These are phyloP conservation scores for Clostera curtula DNA, from an alignment of 2,888 invertebrate species.

Conservation along the genomic window DNA sequence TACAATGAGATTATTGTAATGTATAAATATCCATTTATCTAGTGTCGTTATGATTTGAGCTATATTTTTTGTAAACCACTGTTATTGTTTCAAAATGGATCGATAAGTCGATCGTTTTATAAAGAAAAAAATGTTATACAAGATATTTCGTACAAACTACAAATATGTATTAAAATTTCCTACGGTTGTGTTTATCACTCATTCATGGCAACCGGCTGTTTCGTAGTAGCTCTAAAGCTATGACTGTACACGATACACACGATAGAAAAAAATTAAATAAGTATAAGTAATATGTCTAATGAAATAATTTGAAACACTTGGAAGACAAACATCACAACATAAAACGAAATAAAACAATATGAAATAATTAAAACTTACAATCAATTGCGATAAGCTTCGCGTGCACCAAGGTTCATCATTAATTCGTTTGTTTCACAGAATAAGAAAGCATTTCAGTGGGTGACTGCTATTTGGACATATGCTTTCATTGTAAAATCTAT, in stretches of 20 bases:
- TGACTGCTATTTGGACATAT: too few species aligned
- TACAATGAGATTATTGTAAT: conserved; percentile 68
- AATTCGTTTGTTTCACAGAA: too few species aligned
- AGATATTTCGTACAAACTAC: conserved; percentile 7
- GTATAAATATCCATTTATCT: conserved; percentile 65
- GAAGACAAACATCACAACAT: conserved; percentile 74
- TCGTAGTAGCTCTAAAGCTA: too few species aligned
- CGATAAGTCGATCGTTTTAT: conserved; percentile 31
- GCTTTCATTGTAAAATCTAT: too few species aligned
- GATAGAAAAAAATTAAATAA: conserved; percentile 50
- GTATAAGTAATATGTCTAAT: conserved; percentile 47
- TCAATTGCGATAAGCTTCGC: conserved; percentile 41
- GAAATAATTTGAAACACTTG: conserved; percentile 54
- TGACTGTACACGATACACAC: conserved; percentile 44
- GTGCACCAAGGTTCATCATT: conserved; percentile 47
- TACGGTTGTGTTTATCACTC: conserved; percentile 24
- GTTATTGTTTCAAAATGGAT: conserved; percentile 29
- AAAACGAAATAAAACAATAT: conserved; percentile 64
- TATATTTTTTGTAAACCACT: conserved; percentile 49
- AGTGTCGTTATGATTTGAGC: conserved; percentile 70
- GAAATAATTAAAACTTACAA: conserved; percentile 43
- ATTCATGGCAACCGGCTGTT: conserved; percentile 45
- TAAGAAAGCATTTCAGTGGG: too few species aligned
- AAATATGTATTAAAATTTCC: conserved; percentile 22
- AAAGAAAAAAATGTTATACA: conserved; percentile 24